These are phyloP conservation scores for Mycogona germanica DNA, from an alignment of 2,888 invertebrate species.

Conservation along the genomic window DNA sequence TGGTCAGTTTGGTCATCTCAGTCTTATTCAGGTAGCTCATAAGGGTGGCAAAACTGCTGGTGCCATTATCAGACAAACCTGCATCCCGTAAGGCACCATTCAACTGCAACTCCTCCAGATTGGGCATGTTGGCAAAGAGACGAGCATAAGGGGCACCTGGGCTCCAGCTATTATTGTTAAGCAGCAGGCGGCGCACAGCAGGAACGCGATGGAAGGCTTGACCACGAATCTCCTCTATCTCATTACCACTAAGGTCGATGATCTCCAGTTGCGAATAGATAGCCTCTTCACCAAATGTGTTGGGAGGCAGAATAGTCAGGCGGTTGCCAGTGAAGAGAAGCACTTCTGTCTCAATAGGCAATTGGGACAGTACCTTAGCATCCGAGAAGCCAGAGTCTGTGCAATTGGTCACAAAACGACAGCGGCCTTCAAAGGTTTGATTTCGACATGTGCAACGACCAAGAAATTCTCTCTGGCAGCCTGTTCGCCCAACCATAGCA, in stretches of 20 bases:
- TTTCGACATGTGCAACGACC: conserved; percentile 5
- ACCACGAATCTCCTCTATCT: conserved; percentile 54
- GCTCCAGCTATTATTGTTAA: conserved; percentile 57
- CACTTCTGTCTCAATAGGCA: conserved; percentile 51
- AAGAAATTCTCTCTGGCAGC: conserved; percentile 5
- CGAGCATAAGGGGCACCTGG: conserved; percentile 40
- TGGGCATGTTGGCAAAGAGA: conserved; percentile 41
- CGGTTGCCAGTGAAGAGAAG: conserved; percentile 59
- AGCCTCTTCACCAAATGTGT: conserved; percentile 53
- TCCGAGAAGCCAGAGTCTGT: conserved; percentile 48
- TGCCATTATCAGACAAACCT: background rate
- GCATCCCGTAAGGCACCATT: conserved; percentile 44
- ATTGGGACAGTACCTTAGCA: conserved; percentile 44
- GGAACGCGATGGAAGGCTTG: conserved; percentile 60
- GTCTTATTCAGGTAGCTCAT: conserved; percentile 50
- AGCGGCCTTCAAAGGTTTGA: background rate
- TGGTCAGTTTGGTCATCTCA: conserved; percentile 49
- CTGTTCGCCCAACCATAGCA: too few species aligned
- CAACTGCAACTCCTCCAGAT: conserved; percentile 54
- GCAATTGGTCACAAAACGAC: conserved; percentile 49
- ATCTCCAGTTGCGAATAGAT: conserved; percentile 45
- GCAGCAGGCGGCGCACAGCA: conserved; percentile 50
- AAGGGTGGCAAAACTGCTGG: conserved; percentile 36
- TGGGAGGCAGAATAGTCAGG: conserved; percentile 50
- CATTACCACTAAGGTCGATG: conserved; percentile 61